Conservation (phyloP, 2,113 vertebrate genomes). For the Anolis carolinensis region DNA sequence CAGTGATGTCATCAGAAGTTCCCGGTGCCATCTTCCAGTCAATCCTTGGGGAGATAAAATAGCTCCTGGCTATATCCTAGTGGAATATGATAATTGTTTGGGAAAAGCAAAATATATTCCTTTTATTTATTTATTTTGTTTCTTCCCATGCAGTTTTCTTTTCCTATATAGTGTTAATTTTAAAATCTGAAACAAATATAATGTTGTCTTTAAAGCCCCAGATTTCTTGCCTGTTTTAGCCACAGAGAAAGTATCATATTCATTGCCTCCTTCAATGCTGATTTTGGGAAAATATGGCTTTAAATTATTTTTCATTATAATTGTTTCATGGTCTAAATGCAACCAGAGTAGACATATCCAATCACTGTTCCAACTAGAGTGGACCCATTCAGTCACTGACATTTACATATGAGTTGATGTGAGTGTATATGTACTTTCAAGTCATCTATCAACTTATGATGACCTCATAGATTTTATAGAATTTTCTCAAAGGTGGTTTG, state of each 20-base stretch:
- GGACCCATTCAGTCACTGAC: no score
- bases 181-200: neutral
- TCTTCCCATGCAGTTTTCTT: neutral
- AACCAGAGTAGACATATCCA: no score
- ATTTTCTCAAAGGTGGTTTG: no score
- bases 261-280: neutral
- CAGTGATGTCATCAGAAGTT: no score
- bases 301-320: neutral
- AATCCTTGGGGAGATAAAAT: no score
- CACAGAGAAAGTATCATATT: neutral
- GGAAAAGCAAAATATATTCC: neutral
- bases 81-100: neutral
- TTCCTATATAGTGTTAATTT: neutral
- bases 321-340: neutral
- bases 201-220: neutral
- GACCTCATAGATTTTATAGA: no score
- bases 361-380: no score
- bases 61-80: no score
- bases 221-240: neutral
- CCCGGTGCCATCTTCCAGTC: no score
- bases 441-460: no score
- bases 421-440: no score
- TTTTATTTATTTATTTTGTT: neutral
- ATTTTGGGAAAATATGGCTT: neutral
- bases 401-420: no score